Conservation (phyloP, 2,888 invertebrate species). For the Acrobasis consociella region DNA sequence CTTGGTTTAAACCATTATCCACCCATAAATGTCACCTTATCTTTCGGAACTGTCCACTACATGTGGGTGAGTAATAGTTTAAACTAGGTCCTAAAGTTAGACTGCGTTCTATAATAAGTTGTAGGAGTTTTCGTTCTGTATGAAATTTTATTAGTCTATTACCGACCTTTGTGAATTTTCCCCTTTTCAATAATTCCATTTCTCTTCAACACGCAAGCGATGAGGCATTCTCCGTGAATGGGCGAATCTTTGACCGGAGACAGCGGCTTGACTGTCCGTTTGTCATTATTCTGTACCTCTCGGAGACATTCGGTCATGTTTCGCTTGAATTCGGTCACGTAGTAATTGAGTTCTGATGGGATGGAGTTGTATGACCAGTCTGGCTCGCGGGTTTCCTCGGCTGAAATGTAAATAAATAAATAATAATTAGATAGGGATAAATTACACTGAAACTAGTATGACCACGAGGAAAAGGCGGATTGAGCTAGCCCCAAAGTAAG, state of each 20-base stretch:
- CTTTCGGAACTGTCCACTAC: too few relatives aligned
- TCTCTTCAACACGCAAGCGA: conserved; percentile 71
- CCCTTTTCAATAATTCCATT: conserved; percentile 65
- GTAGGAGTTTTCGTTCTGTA: too few relatives aligned
- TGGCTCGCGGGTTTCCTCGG: conserved; percentile 44
- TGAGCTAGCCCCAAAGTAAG: too few relatives aligned
- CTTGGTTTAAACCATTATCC: too few relatives aligned
- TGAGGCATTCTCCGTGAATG: conserved; percentile 70
- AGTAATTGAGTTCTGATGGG: conserved; percentile 53
- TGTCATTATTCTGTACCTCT: conserved; percentile 64
- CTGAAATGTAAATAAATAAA: conserved; percentile 1
- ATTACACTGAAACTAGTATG: too few relatives aligned
- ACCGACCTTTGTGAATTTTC: conserved; percentile 68
- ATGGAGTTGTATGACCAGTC: conserved; percentile 81
- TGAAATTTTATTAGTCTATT: too few relatives aligned
- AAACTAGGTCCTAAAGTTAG: too few relatives aligned
- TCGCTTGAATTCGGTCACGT: conserved; percentile 63
- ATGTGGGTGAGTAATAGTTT: too few relatives aligned
- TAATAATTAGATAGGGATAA: too few relatives aligned
- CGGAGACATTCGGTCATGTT: conserved; percentile 74
- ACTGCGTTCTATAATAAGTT: too few relatives aligned
- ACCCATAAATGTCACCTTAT: too few relatives aligned
- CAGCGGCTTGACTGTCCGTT: conserved; percentile 53
- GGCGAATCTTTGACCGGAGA: conserved; percentile 69
- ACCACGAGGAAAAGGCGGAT: too few relatives aligned